A percentile compares a stretch with the other conserved stretches of the same genome.
These are phyloP conservation scores for Pelecanus crispus DNA, from an alignment of 2,113 vertebrate species.

Conservation along the genomic window DNA sequence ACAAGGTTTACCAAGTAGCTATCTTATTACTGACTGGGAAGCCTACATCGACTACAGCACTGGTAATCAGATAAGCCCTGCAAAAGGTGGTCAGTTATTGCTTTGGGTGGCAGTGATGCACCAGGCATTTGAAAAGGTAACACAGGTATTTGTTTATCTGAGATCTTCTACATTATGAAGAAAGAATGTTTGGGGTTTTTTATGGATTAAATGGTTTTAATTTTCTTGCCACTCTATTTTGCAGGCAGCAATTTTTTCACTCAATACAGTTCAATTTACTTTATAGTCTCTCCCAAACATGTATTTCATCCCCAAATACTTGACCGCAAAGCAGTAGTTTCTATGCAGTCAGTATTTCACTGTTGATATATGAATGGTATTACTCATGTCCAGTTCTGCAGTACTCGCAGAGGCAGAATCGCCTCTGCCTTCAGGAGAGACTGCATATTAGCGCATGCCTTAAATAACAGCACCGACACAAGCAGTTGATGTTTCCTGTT, in stretches of 20 bases:
- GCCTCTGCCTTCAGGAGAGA: not conserved
- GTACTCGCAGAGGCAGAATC: not conserved
- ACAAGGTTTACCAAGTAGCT: not conserved
- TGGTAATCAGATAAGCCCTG: not conserved
- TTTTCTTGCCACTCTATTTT: not conserved
- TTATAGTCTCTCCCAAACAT: not conserved
- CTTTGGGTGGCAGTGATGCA: not conserved
- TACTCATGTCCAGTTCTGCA: not conserved
- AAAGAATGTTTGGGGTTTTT: not conserved
- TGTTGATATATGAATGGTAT: not conserved
- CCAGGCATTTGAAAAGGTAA: not conserved
- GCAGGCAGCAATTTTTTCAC: not conserved
- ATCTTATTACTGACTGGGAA: not conserved
- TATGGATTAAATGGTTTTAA: not conserved
- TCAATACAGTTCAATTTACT: not conserved
- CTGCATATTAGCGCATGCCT: not conserved
- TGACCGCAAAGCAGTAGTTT: not conserved
- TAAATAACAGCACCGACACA: not conserved
- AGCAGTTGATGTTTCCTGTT: not conserved
- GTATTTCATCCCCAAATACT: not conserved
- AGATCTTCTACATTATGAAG: not conserved
- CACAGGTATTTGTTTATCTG: not conserved
- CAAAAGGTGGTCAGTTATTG: not conserved
- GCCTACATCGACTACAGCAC: fast-evolving
- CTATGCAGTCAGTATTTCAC: not conserved